Base-by-base conservation (phyloP, 2,888 invertebrate species). In the Oconnorella tubifera region DNA sequence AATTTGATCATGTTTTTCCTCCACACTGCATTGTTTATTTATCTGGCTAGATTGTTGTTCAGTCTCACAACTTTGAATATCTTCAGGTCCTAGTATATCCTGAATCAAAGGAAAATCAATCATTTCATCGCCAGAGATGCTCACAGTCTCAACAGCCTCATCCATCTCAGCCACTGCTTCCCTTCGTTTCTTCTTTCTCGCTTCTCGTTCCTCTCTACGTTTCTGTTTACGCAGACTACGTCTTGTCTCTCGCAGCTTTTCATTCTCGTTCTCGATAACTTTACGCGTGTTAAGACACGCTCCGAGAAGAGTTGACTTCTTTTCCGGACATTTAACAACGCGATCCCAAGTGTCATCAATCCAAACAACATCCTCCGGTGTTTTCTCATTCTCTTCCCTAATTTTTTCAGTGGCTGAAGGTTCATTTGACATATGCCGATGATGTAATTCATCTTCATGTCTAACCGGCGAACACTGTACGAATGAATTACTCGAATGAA, bases 281-380 rank as follows among this genome's bases (percentile, higher is more conserved):
- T 60, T 49, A 10, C 60, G 51, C 4, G 60, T 60, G n/a, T 29
- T 48, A 28, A 60, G 48, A 49, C 60, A 60, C 14, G 60, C 60
- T 2, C 50, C 60, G 2, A 60, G 60, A n/a, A 60, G 50, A 19
- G 29, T 60, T 1, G 60, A 49, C n/a, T 51, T n/a, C 1, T 25
- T 50, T 3, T 60, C 60, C 50, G 27, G 60, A 28, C 48, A 49
- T 6, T 60, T 28, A 51, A 6, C 4, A 10, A 51, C 25, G 53
- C 14, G 25, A 25, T 51, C 53, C 53, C 53, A 51, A 6, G 53
- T 27, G 25, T 51, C 53, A 25, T 51, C 53, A 25, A 51, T 51
- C 25, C 10, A 6, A 10, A 51, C 53, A 10, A 51, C 53, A 19
- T 51, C 53, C 25, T 51, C 53, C 53, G 53, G 53, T 4, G 40